Conservation (phyloP, 2,113 vertebrate genomes). For the Chloropsis hardwickii region DNA sequence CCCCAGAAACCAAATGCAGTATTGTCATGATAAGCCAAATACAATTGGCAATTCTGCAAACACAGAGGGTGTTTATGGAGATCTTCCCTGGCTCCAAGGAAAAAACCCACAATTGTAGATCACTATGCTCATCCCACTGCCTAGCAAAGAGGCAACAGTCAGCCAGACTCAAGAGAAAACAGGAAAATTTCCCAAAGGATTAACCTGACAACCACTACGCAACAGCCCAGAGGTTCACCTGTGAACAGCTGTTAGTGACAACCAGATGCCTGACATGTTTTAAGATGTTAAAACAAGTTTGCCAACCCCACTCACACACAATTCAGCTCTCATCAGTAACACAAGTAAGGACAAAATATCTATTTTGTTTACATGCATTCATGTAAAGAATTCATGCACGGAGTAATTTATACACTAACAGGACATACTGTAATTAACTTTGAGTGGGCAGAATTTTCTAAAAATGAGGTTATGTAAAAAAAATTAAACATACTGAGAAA, state of each 20-base stretch:
- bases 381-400: background rate
- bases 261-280: background rate
- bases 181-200: background rate
- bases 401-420: background rate
- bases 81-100: background rate
- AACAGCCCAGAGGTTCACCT: background rate
- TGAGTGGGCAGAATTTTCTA: background rate
- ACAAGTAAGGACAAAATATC: background rate
- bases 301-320: rapidly evolving
- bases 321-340: background rate
- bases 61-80: background rate
- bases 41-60: rapidly evolving
- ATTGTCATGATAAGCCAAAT: background rate
- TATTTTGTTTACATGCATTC: background rate
- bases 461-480: rapidly evolving
- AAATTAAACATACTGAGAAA: background rate
- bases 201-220: background rate
- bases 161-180: background rate
- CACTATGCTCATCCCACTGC: background rate
- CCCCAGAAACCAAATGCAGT: background rate
- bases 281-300: background rate
- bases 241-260: background rate
- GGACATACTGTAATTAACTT: background rate
- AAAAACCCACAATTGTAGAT: background rate
- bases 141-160: background rate